These are phyloP conservation scores for Acholoe squamosa DNA, from an alignment of 2,888 invertebrate species.

Conservation along the genomic window DNA sequence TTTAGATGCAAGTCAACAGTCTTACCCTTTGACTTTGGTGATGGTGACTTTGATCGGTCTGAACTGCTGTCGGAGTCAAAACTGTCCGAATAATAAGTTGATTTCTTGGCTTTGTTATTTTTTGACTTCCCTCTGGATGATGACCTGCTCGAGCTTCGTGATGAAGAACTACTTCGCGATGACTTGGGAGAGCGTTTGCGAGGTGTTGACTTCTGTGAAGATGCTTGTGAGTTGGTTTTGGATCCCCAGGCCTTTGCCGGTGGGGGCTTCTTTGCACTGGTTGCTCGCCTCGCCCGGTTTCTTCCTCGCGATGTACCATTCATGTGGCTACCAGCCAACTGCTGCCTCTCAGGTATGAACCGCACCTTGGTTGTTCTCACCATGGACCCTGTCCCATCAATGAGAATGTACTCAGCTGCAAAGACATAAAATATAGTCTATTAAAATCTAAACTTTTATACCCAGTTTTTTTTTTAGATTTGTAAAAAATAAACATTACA, in stretches of 20 bases:
- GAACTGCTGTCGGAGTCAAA: constrained; percentile 11
- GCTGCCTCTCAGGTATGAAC: background rate
- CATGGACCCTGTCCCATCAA: constrained; percentile 31
- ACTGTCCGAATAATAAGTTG: constrained; percentile 30
- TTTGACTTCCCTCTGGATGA: background rate
- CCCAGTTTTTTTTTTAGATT: too few relatives aligned
- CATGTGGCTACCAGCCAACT: background rate
- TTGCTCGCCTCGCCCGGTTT: background rate
- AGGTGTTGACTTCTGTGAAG: background rate
- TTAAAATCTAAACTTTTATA: too few relatives aligned
- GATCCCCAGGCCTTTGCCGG: constrained; percentile 36
- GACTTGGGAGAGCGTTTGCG: background rate
- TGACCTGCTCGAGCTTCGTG: constrained; percentile 14
- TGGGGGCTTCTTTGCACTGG: background rate
- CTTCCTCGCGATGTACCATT: background rate
- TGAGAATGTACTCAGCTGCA: constrained; percentile 38
- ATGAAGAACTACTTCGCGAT: background rate
- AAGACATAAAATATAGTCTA: too few relatives aligned
- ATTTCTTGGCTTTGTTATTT: background rate
- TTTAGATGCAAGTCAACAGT: constrained; percentile 13
- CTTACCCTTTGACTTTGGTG: constrained; percentile 37
- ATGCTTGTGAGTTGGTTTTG: constrained; percentile 6
- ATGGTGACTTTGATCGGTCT: constrained; percentile 3
- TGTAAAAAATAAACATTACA: too few relatives aligned
- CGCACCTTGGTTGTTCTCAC: background rate